Evolutionary conservation across 2,888 invertebrate genomes (phyloP).

Genomic region (Trachelus iudaicus): DNA sequence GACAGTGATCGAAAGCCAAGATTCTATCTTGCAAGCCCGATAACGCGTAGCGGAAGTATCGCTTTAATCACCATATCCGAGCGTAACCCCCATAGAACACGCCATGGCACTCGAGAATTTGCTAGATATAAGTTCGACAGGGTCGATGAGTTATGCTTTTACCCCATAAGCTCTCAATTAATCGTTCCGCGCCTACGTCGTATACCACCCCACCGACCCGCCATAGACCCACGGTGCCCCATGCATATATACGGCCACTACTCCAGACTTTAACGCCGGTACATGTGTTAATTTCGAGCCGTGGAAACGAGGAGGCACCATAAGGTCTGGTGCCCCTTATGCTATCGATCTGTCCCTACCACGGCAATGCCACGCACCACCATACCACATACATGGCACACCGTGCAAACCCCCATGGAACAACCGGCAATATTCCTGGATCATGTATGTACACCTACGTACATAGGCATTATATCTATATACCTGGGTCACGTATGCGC

Average conservation of each 20-base stretch:
- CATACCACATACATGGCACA: slow-evolving; percentile 26
- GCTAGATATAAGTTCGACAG: neutral
- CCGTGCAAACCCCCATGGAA: slow-evolving; percentile 41
- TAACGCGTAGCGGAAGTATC: slow-evolving; percentile 60
- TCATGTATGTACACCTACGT: slow-evolving; percentile 24
- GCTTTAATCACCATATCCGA: slow-evolving; percentile 61
- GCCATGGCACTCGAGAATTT: slow-evolving; percentile 30
- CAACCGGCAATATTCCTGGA: slow-evolving; percentile 43
- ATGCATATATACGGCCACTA: neutral
- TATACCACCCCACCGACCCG: neutral
- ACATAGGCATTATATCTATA: slow-evolving; percentile 1
- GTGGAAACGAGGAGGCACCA: slow-evolving; percentile 49
- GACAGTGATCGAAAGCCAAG: slow-evolving; percentile 59
- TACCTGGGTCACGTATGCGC: neutral
- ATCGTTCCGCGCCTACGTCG: slow-evolving; percentile 10
- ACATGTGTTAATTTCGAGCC: slow-evolving; percentile 23
- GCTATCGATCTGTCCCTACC: slow-evolving; percentile 58
- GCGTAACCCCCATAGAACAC: slow-evolving; percentile 9
- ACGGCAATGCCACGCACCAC: slow-evolving; percentile 32
- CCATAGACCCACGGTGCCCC: neutral
- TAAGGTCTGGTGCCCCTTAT: slow-evolving; percentile 59
- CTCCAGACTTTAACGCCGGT: neutral
- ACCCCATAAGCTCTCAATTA: neutral
- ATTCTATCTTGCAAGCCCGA: slow-evolving; percentile 53
- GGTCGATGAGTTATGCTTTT: neutral